phyloP scores from a whole-genome alignment of 1,140 invertebrate species.

The Onthophagus taurus region DNA sequence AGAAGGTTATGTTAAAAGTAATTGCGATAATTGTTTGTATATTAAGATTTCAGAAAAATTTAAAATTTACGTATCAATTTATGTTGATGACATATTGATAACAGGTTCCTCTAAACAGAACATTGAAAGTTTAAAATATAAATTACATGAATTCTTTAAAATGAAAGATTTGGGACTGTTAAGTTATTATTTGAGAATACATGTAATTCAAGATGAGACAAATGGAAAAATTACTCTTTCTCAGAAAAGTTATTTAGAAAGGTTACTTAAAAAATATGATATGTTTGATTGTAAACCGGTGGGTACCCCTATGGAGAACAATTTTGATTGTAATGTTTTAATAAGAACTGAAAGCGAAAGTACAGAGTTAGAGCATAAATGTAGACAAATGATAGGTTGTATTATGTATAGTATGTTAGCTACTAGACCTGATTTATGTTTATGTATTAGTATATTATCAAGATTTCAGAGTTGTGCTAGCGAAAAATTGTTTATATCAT shows the following conservation, averaged over 20 bases:
- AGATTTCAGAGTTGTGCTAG: constrained; percentile 7
- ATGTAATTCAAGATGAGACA: background rate
- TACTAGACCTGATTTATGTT: constrained; percentile 14
- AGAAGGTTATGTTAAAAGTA: constrained; percentile 3
- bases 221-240: background rate
- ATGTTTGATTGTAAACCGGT: constrained; percentile 3
- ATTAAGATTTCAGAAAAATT: background rate
- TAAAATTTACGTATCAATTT: constrained; percentile 4
- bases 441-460: constrained; percentile 7
- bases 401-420: constrained; percentile 16
- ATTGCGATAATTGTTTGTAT: constrained; percentile 5
- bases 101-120: constrained; percentile 4
- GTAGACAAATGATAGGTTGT: constrained; percentile 12
- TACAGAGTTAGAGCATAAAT: constrained; percentile 12
- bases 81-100: constrained; percentile 8
- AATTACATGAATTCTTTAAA: constrained; percentile 1
- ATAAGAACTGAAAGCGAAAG: constrained; percentile 7
- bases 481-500: background rate
- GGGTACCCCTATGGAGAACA: constrained; percentile 1
- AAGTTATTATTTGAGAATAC: constrained; percentile 1
- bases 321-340: constrained; percentile 6
- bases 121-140: background rate
- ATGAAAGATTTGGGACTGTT: constrained; percentile 1
- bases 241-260: background rate
- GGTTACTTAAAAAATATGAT: constrained; percentile 5